Evolutionary conservation across 1,140 invertebrate species (phyloP).

Genomic region (Zeugodacus cucurbitae): DNA sequence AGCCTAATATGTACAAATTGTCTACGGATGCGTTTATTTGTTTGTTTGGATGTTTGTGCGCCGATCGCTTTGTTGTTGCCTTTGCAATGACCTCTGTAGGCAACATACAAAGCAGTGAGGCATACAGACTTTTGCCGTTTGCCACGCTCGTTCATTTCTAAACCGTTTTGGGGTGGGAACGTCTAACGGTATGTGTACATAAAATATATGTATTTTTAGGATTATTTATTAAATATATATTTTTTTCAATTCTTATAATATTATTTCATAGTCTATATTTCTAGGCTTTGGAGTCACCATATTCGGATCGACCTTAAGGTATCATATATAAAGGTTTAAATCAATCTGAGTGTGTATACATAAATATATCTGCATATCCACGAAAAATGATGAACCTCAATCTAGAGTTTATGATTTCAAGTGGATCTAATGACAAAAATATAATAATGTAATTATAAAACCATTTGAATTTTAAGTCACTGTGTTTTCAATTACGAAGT

Average conservation of each 20-base stretch:
- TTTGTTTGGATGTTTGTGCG: neutral
- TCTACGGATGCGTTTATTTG: slow-evolving; percentile 11
- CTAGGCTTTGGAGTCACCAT: too few relatives aligned
- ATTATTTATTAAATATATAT: neutral
- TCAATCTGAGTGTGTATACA: too few relatives aligned
- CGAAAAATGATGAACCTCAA: too few relatives aligned
- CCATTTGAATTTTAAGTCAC: too few relatives aligned
- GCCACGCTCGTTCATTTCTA: neutral
- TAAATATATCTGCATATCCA: too few relatives aligned
- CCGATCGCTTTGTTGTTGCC: slow-evolving; percentile 55
- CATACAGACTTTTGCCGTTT: neutral
- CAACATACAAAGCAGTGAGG: slow-evolving; percentile 21
- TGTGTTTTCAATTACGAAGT: too few relatives aligned
- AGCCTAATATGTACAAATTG: neutral
- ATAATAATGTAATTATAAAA: too few relatives aligned
- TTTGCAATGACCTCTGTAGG: slow-evolving; percentile 63
- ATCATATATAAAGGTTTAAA: too few relatives aligned
- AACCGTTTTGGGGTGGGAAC: neutral
- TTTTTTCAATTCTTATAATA: neutral
- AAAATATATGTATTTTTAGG: neutral
- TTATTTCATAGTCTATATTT: too few relatives aligned
- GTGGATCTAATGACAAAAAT: too few relatives aligned
- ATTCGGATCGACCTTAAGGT: too few relatives aligned
- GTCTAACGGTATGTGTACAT: neutral
- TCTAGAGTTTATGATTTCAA: too few relatives aligned